phyloP scores from a whole-genome alignment of 2,888 invertebrate genomes.

The Laspeyria flexula region DNA sequence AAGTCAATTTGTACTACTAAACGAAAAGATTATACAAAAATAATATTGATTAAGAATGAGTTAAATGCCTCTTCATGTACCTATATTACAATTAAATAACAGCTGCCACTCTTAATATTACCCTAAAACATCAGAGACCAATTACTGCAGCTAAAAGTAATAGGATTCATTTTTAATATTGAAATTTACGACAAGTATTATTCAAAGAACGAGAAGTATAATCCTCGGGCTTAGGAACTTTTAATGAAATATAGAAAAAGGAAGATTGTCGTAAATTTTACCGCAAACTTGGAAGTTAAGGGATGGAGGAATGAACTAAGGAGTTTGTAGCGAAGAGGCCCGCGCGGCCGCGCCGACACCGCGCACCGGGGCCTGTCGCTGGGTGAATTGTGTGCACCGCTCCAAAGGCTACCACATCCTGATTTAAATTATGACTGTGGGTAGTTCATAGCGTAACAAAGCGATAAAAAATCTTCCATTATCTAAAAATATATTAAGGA shows the following conservation, averaged over 20 bases:
- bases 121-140: slow-evolving; percentile 36
- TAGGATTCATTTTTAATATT: slow-evolving; percentile 44
- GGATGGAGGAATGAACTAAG: slow-evolving; percentile 35
- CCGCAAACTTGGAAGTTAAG: slow-evolving; percentile 47
- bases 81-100: slow-evolving; percentile 41
- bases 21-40: background rate
- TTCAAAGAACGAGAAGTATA: slow-evolving; percentile 51
- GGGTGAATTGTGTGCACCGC: slow-evolving; percentile 33
- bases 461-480: background rate
- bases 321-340: slow-evolving; percentile 32
- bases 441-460: background rate
- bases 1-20: too few species aligned
- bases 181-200: slow-evolving; percentile 52
- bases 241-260: slow-evolving; percentile 64
- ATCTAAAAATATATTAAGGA: background rate
- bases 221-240: slow-evolving; percentile 59
- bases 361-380: slow-evolving; percentile 19
- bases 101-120: slow-evolving; percentile 35
- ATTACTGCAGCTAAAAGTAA: slow-evolving; percentile 41
- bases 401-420: slow-evolving; percentile 17
- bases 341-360: slow-evolving; percentile 24
- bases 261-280: slow-evolving; percentile 56
- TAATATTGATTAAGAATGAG: slow-evolving; percentile 14
- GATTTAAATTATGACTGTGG: slow-evolving; percentile 25
- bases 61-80: slow-evolving; percentile 23